Evolutionary conservation across 2,888 invertebrate genomes (phyloP), one percentile per base, ranked within the genome.

Genomic region (Dioctria linearis): DNA sequence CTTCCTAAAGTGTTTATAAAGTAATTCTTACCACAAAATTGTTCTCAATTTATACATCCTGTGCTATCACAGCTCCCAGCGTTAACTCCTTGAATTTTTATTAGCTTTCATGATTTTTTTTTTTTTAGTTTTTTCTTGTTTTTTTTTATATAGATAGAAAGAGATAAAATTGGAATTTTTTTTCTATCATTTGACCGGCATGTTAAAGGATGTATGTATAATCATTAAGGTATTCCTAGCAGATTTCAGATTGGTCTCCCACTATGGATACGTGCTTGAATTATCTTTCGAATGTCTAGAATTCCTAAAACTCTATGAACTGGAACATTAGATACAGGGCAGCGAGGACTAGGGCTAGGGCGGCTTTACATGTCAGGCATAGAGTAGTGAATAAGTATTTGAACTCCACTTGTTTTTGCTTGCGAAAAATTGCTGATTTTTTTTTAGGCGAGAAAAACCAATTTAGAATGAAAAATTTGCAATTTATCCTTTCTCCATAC

Each of bases 21-120:
- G 78, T 78, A 78, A 78, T 78, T 78, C 78, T 78, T 63, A 78
- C 78, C 78, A 78, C 51, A 78, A 78, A 78, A 78, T 65, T 78
- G 78, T 78, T 39, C 61, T 43, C 78, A 78, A 78, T 78, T 78
- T 78, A 78, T 78, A 78, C 78, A 78, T 78, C 78, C 78, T 78
- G 25, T 25, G 78, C 78, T 65, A 63, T 63, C 78, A 78, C 25
- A 25, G 63, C 39, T 9, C 61, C 37, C 25, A 25, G 40, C 37
- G 63, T 42, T 63, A 63, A 63, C 78, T 63, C 37, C 63, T 63
- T 78, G 78, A 78, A 78, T 75, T 75, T 75, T 75, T 57, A 75
- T 75, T 57, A 59, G 43, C 57, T 13, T 5, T 2, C 13, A 13
- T 40, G 39, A 37, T 9, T 9, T 39, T 46, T 46, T 46, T 25